Evolutionary conservation across 1,140 invertebrate genomes (phyloP).

Genomic region (Akabosia matsudoensis): DNA sequence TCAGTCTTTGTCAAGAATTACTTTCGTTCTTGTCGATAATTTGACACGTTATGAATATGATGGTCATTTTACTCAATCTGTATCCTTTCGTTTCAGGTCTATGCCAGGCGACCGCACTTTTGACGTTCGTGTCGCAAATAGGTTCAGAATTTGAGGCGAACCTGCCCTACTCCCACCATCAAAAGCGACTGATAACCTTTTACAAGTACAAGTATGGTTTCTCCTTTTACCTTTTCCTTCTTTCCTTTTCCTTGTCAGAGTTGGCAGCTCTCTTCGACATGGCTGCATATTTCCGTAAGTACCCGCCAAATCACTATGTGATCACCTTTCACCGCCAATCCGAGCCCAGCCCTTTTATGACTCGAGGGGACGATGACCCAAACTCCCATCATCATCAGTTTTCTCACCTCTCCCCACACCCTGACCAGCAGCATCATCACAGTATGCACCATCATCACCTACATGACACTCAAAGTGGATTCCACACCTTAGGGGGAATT

Average conservation of each 20-base stretch:
- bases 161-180: conserved; percentile 41
- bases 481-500: not conserved
- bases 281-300: conserved; percentile 47
- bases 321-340: conserved; percentile 46
- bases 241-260: conserved; percentile 45
- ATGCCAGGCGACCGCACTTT: conserved; percentile 46
- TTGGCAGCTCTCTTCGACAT: conserved; percentile 46
- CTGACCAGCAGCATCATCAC: not conserved
- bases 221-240: conserved; percentile 46
- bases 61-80: not conserved
- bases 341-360: conserved; percentile 44
- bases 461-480: not conserved
- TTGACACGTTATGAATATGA: not conserved
- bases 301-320: conserved; percentile 45
- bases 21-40: not conserved
- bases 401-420: conserved; percentile 22
- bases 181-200: conserved; percentile 39
- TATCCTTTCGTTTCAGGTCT: conserved; percentile 33
- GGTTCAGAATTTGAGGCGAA: conserved; percentile 47
- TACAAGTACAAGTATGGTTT: conserved; percentile 47
- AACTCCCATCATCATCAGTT: conserved; percentile 32
- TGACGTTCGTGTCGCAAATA: conserved; percentile 46
- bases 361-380: conserved; percentile 16
- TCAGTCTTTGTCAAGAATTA: too few relatives aligned
- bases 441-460: conserved; percentile 1